Conservation (phyloP, 1,140 invertebrate species). For the Harpegnathos saltator region DNA sequence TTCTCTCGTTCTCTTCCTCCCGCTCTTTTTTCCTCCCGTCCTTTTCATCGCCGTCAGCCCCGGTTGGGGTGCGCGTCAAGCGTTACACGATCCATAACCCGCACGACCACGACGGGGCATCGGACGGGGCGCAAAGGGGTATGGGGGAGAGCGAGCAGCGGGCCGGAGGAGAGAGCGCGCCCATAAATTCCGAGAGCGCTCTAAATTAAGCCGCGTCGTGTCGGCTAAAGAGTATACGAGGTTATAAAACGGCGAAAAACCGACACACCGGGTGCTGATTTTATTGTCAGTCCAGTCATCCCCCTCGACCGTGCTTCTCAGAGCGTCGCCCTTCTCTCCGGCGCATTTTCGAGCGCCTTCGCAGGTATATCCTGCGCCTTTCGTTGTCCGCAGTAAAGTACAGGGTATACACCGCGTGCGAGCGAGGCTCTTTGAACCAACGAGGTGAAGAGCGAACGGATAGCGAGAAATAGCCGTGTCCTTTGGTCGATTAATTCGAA, state of each 20-base stretch:
- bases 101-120: slow-evolving; percentile 15
- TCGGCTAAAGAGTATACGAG: slow-evolving; percentile 46
- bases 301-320: neutral
- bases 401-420: neutral
- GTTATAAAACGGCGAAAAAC: slow-evolving; percentile 60
- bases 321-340: neutral
- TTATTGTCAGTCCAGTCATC: slow-evolving; percentile 52
- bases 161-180: slow-evolving; percentile 18
- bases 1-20: slow-evolving; percentile 11
- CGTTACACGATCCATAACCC: slow-evolving; percentile 71
- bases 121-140: no score
- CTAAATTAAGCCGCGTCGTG: slow-evolving; percentile 69
- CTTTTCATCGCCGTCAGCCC: neutral
- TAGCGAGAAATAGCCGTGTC: no score
- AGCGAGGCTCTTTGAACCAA: no score
- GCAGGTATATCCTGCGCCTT: slow-evolving; percentile 3
- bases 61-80: slow-evolving; percentile 60
- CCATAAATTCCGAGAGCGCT: slow-evolving; percentile 65
- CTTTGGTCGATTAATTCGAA: no score
- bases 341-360: neutral
- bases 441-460: no score
- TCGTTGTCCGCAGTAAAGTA: neutral
- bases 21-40: no score
- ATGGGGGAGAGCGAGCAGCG: slow-evolving; percentile 41
- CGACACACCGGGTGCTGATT: slow-evolving; percentile 54